phyloP scores from a whole-genome alignment of 2,888 invertebrate genomes.

The Vesta saturnalis region DNA sequence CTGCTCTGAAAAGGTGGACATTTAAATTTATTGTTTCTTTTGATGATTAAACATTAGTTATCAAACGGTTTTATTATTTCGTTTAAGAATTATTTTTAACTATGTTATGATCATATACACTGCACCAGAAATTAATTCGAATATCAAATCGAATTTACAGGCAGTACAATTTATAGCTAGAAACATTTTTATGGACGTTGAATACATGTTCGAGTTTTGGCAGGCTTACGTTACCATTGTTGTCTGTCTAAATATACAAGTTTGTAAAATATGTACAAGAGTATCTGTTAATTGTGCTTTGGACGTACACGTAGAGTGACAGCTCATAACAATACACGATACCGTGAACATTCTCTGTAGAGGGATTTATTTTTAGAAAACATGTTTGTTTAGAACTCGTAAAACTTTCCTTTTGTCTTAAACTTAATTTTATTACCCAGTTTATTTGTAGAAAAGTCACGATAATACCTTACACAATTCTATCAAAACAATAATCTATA shows the following conservation, averaged over 20 bases:
- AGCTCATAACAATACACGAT: constrained; percentile 45
- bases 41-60: constrained; percentile 28
- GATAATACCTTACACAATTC: constrained; percentile 38
- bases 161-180: constrained; percentile 14
- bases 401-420: constrained; percentile 36
- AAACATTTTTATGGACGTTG: constrained; percentile 34
- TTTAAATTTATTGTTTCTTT: constrained; percentile 26
- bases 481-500: constrained; percentile 18
- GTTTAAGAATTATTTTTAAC: background rate
- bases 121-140: background rate
- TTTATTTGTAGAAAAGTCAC: constrained; percentile 44
- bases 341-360: constrained; percentile 35
- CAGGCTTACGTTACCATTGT: constrained; percentile 35
- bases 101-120: background rate
- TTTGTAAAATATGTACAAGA: constrained; percentile 45
- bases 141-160: background rate
- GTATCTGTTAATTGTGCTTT: constrained; percentile 48
- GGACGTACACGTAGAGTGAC: constrained; percentile 44
- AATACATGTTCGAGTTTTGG: constrained; percentile 25
- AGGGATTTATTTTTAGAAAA: constrained; percentile 45
- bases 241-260: constrained; percentile 41
- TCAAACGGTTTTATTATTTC: constrained; percentile 23
- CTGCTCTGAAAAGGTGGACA: constrained; percentile 17
- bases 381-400: constrained; percentile 41
- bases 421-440: constrained; percentile 37